These are phyloP conservation scores for Zeuzera pyrina DNA, from an alignment of 2,888 invertebrate species.

Conservation along the genomic window DNA sequence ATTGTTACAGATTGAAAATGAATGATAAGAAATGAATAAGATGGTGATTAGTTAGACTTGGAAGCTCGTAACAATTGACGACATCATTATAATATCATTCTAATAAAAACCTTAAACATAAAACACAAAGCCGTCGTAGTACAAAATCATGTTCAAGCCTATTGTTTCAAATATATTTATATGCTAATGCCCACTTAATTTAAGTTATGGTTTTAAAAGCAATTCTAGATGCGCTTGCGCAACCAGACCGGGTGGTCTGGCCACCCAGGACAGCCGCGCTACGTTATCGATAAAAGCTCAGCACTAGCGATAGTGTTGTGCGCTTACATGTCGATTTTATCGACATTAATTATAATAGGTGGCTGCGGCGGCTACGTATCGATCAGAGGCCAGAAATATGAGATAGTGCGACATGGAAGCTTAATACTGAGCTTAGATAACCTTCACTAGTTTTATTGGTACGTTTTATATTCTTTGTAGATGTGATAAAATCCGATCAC, in stretches of 20 bases:
- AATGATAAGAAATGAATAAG: no score
- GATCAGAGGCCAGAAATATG: slow-evolving; percentile 33
- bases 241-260: slow-evolving; percentile 42
- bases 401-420: slow-evolving; percentile 40
- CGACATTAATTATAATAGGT: slow-evolving; percentile 49
- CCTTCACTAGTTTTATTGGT: slow-evolving; percentile 16
- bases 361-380: slow-evolving; percentile 31
- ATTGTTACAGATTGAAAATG: no score
- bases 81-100: no score
- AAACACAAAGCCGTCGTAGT: no score
- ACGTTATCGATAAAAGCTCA: slow-evolving; percentile 37
- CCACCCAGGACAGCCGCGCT: slow-evolving; percentile 25
- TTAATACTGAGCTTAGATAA: slow-evolving; percentile 35
- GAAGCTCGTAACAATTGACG: no score
- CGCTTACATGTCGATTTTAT: slow-evolving; percentile 52
- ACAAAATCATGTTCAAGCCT: slow-evolving; percentile 13
- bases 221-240: slow-evolving; percentile 3
- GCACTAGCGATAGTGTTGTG: slow-evolving; percentile 40
- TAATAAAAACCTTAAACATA: no score
- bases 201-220: slow-evolving; percentile 26
- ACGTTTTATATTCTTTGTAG: no score
- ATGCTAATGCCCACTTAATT: slow-evolving; percentile 46
- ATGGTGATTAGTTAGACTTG: no score
- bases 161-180: slow-evolving; percentile 34
- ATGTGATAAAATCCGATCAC: background rate